Conservation (phyloP, 2,113 vertebrate species). For the Hepsetus odoe region DNA sequence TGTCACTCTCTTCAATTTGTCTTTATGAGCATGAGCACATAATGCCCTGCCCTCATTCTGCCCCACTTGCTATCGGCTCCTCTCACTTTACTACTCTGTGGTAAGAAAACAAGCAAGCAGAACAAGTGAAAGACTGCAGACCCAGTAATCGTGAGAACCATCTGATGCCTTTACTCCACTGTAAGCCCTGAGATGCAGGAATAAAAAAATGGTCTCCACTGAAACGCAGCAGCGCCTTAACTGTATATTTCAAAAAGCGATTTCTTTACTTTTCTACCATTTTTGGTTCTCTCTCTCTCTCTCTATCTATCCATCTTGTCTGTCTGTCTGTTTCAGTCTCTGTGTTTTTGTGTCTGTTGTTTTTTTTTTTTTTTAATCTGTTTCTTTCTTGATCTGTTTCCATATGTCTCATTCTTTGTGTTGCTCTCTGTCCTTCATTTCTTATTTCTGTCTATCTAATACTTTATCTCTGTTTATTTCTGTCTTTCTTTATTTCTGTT, state of each 20-base stretch:
- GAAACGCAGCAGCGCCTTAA: background rate
- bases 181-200: background rate
- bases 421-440: background rate
- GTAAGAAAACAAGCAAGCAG: slow-evolving; percentile 48
- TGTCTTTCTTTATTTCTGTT: background rate
- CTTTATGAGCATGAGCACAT: slow-evolving; percentile 33
- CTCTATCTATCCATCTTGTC: background rate
- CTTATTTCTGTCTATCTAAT: background rate
- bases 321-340: no score
- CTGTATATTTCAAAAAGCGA: background rate
- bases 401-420: background rate
- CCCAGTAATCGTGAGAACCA: background rate
- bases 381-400: background rate
- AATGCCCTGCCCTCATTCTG: slow-evolving; percentile 34
- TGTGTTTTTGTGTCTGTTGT: background rate
- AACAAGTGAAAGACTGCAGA: slow-evolving; percentile 15
- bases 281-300: background rate
- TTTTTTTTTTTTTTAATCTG: background rate
- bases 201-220: background rate
- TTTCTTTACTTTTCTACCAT: background rate
- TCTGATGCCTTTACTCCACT: slow-evolving; percentile 26
- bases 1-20: slow-evolving; percentile 30
- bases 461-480: background rate
- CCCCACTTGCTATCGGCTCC: slow-evolving; percentile 29
- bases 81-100: slow-evolving; percentile 27